Percentiles rank a stretch among this genome's conserved stretches.
These are phyloP conservation scores for Lycaon pictus DNA, from an alignment of 2,113 vertebrate species.

Conservation along the genomic window DNA sequence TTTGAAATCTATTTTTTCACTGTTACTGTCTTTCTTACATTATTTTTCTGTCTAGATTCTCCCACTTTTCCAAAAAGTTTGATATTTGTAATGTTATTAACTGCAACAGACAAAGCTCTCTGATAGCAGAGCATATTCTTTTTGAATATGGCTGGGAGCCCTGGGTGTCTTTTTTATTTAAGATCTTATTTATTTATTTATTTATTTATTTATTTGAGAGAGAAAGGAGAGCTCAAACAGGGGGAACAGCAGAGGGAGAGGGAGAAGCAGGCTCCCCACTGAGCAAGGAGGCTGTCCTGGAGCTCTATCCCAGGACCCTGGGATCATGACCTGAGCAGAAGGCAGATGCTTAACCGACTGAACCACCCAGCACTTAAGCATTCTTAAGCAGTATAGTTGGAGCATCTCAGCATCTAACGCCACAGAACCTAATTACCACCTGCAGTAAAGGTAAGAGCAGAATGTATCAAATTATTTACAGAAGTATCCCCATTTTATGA, in stretches of 20 bases:
- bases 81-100: background rate
- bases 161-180: background rate
- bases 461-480: background rate
- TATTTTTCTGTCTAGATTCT: background rate
- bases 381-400: too few relatives aligned
- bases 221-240: background rate
- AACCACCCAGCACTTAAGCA: too few relatives aligned
- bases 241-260: background rate
- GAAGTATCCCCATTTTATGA: background rate
- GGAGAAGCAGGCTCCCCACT: background rate
- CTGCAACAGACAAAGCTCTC: background rate
- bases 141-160: background rate
- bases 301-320: background rate
- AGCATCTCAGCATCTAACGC: background rate
- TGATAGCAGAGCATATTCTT: background rate
- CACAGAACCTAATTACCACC: background rate
- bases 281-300: too few relatives aligned
- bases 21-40: background rate
- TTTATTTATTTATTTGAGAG: too few relatives aligned
- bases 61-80: background rate
- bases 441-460: fast-evolving
- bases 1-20: background rate
- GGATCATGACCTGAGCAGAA: background rate
- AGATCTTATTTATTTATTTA: background rate
- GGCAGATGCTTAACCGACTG: too few relatives aligned